Base-by-base conservation (phyloP, 2,888 invertebrate species). In the Ceraclea dissimilis region DNA sequence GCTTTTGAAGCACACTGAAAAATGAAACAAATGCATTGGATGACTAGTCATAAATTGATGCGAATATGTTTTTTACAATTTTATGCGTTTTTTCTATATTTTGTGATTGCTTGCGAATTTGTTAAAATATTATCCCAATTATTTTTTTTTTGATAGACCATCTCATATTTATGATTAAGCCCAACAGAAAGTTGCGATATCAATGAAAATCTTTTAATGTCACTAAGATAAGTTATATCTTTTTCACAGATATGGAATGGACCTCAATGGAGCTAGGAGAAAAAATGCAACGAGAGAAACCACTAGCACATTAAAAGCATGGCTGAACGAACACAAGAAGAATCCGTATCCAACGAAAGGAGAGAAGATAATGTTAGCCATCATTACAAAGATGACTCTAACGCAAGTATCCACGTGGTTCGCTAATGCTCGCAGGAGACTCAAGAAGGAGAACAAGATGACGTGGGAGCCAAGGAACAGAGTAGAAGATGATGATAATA, bases 281-380 rank as follows among this genome's bases (percentile, higher is more conserved):
- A 98, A 99, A 81, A 99, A 99, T 76, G 98, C 98, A 57, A 99
- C 98, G 20, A 80, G 98, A 60, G 98, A 99, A 78, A 98, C 97
- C 46, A 99, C 98, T 55, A 93, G 93, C 69, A 98, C 98, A 19
- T 78, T 99, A 50, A 98, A 99, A 73, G 95, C 96, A 49, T 97
- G 97, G 96, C 83, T 99, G 49, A 95, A 93, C 73, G 96, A 97
- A 71, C 98, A 99, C 79, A 92, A 96, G 76, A 98, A 97, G 78
- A 99, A 99, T 74, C 98, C 98, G 1, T 99, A 99, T 76, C 98
- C 98, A 17, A 98, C 97, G 59, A 99, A 99, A 76, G 97, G 95
- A 49, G 98, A 99, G 76, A 99, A 99, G 79, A 95, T 98, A 67
- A 95, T 98, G 95, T 78, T 99, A 69, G 98, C 98, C 60, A 95